phyloP scores from a whole-genome alignment of 2,888 invertebrate genomes.

The Drosophila pegasa region DNA sequence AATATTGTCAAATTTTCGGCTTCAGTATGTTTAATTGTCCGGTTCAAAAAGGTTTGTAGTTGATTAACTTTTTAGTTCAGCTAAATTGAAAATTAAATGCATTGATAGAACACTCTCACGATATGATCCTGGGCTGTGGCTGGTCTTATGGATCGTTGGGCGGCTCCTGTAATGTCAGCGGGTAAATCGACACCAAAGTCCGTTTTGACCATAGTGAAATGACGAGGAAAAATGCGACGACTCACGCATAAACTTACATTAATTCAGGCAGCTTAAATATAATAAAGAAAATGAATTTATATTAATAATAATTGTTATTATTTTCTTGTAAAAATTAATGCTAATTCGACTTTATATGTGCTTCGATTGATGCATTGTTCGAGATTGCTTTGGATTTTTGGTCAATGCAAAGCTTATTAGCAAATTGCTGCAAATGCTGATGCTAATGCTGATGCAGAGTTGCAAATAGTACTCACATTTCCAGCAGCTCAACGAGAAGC shows the following conservation, averaged over 20 bases:
- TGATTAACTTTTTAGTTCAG: not conserved
- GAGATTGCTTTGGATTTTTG: not conserved
- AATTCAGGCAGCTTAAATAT: not conserved
- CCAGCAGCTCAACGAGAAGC: constrained; percentile 1
- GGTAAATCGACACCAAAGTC: not conserved
- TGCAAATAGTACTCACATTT: not conserved
- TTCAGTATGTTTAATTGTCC: constrained; percentile 14
- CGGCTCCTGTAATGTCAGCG: not conserved
- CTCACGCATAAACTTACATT: not conserved
- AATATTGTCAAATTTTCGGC: not conserved
- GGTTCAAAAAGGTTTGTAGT: not conserved
- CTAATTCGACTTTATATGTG: not conserved
- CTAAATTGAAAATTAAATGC: not conserved
- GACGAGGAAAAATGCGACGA: not conserved
- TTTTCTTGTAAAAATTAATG: not conserved
- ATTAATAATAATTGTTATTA: not conserved
- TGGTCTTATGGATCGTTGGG: constrained; percentile 26
- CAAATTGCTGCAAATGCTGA: constrained; percentile 13
- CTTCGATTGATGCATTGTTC: not conserved
- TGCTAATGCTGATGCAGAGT: constrained; percentile 4
- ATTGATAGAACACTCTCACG: not conserved
- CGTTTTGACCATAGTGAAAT: not conserved
- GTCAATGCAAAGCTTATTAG: constrained; percentile 24
- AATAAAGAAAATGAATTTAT: not conserved
- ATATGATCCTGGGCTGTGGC: constrained; percentile 22